Evolutionary conservation across 35 echinoderm and acorn worm genomes (phyloP), one percentile per base, ranked within the genome.

Genomic region (Acanthaster planci): DNA sequence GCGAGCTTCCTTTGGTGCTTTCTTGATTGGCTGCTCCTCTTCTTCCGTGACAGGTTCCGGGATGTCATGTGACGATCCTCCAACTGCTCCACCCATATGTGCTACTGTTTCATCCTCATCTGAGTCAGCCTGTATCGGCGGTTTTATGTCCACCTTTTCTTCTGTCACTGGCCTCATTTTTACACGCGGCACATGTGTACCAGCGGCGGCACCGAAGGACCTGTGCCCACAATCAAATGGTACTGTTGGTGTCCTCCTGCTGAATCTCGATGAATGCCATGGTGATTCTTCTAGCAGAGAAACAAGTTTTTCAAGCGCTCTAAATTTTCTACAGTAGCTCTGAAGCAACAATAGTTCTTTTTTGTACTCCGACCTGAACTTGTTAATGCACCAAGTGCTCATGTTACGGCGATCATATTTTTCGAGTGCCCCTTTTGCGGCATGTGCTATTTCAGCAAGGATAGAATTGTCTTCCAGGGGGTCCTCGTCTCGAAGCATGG

Each of bases 1-100:
- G 29, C 77, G 29, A 14, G 77, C 77, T 15, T 79, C 77, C 29
- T 79, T 38, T 79, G 77, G 77, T 50, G 77, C 77, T 38, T 79
- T 27, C 77, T 38, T 79, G 77, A 79, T 79, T 8, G 77, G 77
- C 23, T 79, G 77, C 37, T 79, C 37, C 18, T 79, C 10, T 12
- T 38, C 38, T 27, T 37, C 29, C 12, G 29, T 10, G 17, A 2
- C 29, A n/a, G 30, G 29, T 79, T 47, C 0, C 14, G 18, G 22
- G 77, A n/a, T 79, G 21, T 15, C 6, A 8, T 8, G 44, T 39
- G 38, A 1, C 39, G 22, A 30, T 19, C 39, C 38, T 1, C 17
- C 37, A 18, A 14, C 77, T n/a, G 22, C 15, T 17, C 29, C 29
- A 8, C 8, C 38, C 64, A 59, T 26, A n/a, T 59, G 26, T 72